Evolutionary conservation across 2,797 vertebrate genomes (phyloP).

Genomic region (Helicolenus hilgendorfi): DNA sequence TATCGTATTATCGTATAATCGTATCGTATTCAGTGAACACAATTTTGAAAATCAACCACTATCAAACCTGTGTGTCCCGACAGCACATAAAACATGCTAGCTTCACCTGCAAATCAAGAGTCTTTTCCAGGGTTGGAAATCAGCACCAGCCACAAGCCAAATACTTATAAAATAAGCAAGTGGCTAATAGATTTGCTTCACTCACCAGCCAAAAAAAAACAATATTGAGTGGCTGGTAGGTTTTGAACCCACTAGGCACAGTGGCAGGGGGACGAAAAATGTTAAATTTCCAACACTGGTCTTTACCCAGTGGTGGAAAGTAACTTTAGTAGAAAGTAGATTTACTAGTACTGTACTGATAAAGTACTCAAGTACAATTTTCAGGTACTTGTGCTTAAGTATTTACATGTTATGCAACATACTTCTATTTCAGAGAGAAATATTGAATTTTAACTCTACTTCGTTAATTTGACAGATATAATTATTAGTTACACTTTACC

Average conservation of each 20-base stretch:
- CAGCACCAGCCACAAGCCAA: no score
- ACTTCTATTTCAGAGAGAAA: neutral
- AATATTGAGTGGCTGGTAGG: no score
- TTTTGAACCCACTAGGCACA: no score
- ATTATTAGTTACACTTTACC: neutral
- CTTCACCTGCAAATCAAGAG: neutral
- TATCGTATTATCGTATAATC: no score
- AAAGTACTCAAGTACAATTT: neutral
- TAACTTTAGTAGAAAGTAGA: neutral
- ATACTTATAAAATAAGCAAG: no score
- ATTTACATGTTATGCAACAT: neutral
- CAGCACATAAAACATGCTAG: neutral
- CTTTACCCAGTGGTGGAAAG: neutral
- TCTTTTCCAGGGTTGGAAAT: no score
- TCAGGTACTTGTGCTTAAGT: neutral
- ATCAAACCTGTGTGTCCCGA: neutral
- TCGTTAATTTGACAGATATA: neutral
- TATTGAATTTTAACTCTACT: neutral
- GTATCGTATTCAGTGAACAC: neutral
- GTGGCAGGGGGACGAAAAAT: no score
- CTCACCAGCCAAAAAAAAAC: no score
- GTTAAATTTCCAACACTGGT: neutral
- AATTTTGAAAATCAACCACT: neutral
- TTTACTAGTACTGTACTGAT: neutral
- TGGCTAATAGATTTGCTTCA: no score